These are phyloP conservation scores for Phaedon cochleariae DNA, from an alignment of 2,888 invertebrate species.

Conservation along the genomic window DNA sequence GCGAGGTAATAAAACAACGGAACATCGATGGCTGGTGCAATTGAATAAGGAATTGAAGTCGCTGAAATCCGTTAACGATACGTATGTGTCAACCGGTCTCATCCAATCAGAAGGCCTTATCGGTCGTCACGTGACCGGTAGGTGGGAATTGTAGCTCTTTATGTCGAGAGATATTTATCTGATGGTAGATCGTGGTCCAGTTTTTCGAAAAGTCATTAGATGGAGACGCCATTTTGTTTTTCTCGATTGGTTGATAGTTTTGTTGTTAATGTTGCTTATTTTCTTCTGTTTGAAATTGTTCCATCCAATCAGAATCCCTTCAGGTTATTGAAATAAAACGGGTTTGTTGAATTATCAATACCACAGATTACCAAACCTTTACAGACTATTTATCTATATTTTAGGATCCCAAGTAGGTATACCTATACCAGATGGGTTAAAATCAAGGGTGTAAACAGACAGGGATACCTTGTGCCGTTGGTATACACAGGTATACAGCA, in stretches of 20 bases:
- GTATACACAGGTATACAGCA: too few relatives aligned
- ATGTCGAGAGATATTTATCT: slow-evolving; percentile 27
- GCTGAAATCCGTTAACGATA: slow-evolving; percentile 27
- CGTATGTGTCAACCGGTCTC: slow-evolving; percentile 48
- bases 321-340: too few relatives aligned
- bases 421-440: too few relatives aligned
- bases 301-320: not conserved
- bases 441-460: too few relatives aligned
- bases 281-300: not conserved
- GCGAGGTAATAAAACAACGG: slow-evolving; percentile 52
- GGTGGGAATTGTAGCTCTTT: slow-evolving; percentile 48
- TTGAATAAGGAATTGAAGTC: slow-evolving; percentile 30
- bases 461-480: too few relatives aligned
- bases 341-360: too few relatives aligned
- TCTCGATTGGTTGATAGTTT: not conserved
- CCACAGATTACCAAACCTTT: too few relatives aligned
- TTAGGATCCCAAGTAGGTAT: too few relatives aligned
- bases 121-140: slow-evolving; percentile 47
- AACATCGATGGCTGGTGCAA: slow-evolving; percentile 55
- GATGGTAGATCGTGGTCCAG: slow-evolving; percentile 16
- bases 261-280: not conserved
- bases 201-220: slow-evolving; percentile 4
- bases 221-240: slow-evolving; percentile 14
- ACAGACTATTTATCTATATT: too few relatives aligned
- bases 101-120: slow-evolving; percentile 47